Conservation (phyloP, 2,797 vertebrate genomes). For the Falco naumanni region DNA sequence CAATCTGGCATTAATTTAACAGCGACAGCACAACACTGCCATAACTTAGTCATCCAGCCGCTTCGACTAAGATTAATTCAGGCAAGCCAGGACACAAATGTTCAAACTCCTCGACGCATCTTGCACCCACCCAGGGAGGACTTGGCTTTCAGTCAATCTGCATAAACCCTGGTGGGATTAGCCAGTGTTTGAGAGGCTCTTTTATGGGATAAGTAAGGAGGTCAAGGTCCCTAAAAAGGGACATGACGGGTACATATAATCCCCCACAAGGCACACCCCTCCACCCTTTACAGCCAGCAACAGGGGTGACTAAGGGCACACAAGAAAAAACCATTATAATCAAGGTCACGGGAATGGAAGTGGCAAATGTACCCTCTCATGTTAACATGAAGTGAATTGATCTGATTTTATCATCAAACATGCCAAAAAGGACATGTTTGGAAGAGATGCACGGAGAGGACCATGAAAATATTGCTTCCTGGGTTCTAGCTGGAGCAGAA, state of each 20-base stretch:
- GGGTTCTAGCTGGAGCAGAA: neutral
- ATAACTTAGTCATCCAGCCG: neutral
- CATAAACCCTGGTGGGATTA: slow-evolving; percentile 16
- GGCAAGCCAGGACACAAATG: neutral
- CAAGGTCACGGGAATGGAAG: neutral
- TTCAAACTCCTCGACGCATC: neutral
- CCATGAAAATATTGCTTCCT: neutral
- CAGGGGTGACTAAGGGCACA: neutral
- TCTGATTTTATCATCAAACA: neutral
- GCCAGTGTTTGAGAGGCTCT: neutral
- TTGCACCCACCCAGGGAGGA: neutral
- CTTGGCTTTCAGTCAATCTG: neutral
- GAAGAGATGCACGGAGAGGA: neutral
- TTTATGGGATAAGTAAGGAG: slow-evolving; percentile 5
- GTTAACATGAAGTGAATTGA: neutral
- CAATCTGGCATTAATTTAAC: neutral
- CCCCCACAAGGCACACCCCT: neutral
- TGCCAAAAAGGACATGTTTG: neutral
- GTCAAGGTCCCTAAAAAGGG: neutral
- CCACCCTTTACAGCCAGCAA: neutral
- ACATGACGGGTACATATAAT: neutral
- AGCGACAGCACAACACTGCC: neutral
- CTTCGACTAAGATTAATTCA: neutral
- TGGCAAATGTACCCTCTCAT: neutral
- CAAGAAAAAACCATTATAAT: neutral